Base-by-base conservation (phyloP, 64 coral and sea anemone genomes). In the Exaiptasia diaphana region DNA sequence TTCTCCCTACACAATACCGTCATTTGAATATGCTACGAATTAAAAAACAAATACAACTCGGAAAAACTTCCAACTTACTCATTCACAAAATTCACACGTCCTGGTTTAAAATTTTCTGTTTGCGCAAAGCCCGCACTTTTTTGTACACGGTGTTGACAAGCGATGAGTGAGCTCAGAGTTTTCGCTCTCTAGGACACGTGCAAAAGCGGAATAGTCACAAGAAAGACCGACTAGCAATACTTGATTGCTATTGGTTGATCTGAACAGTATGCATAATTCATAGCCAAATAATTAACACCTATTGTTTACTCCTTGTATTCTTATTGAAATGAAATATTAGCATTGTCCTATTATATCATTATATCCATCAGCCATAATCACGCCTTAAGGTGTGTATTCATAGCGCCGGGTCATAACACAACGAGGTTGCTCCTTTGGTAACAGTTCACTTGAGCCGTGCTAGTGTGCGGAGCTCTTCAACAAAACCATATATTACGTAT, bases 281-380 rank as follows among this genome's bases (percentile, higher is more conserved):
- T 89, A 38, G 68, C 9, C 85, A 85, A 94, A 94, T 94, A 94
- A 94, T 94, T 94, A 94, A 94, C 91, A 94, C 91, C 85, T 85
- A 94, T 94, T 94, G 91, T 94, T 94, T 94, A 94, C 91, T 73
- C 78, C 71, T 29, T 43, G 86, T 89, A 94, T 94, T 94, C 89
- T 94, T 89, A 94, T 94, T 94, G 91, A 94, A 94, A 94, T 94
- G 91, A 88, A 88, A 94, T 94, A 94, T 94, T 94, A 94, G 91
- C 86, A 94, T 94, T 94, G 91, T 94, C 91, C 85, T 84, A 94
- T 94, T 94, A 94, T 94, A 89, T 89, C 86, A 94, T 94, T 94
- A 94, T 84, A 94, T 44, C 91, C 86, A 94, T 94, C 91, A 94
- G 82, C 86, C 74, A 89, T 94, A 94, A 94, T 94, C 86, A 94